phyloP scores from a whole-genome alignment of 1,140 invertebrate genomes.

The Drosophila saltans region DNA sequence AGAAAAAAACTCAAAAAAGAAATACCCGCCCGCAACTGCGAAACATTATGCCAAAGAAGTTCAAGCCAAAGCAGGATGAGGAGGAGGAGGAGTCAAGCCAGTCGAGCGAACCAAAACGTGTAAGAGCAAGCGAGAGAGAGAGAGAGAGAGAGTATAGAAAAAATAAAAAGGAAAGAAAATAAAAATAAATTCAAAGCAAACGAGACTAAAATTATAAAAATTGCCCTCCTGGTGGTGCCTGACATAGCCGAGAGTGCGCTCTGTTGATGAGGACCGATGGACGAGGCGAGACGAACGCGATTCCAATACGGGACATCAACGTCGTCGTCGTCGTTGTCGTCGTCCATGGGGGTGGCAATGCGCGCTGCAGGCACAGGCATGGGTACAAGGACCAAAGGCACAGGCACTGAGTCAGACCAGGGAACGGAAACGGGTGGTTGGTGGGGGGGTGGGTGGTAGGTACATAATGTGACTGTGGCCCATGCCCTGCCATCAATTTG shows the following conservation, averaged over 20 bases:
- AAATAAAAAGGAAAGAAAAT: constrained; percentile 48
- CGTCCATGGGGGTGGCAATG: constrained; percentile 64
- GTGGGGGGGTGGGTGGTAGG: neutral
- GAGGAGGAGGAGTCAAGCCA: constrained; percentile 67
- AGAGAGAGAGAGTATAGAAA: constrained; percentile 14
- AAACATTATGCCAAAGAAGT: constrained; percentile 40
- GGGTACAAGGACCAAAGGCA: neutral
- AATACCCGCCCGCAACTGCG: constrained; percentile 5
- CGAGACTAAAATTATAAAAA: constrained; percentile 83
- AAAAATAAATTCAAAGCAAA: constrained; percentile 82
- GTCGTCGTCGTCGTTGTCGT: constrained; percentile 16
- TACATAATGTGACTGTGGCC: constrained; percentile 28
- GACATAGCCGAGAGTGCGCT: constrained; percentile 45
- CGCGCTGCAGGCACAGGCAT: neutral
- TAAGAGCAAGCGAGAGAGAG: constrained; percentile 23
- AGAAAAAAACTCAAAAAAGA: constrained; percentile 34
- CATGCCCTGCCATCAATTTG: constrained; percentile 18
- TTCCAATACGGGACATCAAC: constrained; percentile 83
- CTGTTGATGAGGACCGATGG: neutral
- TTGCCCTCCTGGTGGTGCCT: constrained; percentile 77
- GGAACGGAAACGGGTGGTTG: neutral
- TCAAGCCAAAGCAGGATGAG: constrained; percentile 20
- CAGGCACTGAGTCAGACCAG: neutral
- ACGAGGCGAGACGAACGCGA: constrained; percentile 68
- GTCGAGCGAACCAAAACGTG: constrained; percentile 28